Base-by-base conservation (phyloP, 2,113 vertebrate genomes). In the Arothron firmamentum region DNA sequence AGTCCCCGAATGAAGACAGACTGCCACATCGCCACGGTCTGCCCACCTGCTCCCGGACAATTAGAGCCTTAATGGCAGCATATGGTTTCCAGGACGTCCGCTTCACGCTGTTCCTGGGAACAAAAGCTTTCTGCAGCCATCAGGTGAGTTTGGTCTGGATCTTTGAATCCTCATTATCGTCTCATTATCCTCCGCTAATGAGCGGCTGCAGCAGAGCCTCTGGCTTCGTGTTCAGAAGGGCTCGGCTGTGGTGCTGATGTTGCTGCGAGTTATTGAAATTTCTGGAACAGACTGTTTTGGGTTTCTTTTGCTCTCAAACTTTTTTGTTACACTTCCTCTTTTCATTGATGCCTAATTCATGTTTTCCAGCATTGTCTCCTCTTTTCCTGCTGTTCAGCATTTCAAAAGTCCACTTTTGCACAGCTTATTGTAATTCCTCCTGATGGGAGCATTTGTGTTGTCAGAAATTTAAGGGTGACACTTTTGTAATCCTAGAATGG, bases 51-150 rank as follows among this genome's bases (percentile, higher is more conserved):
- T 75, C 71, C 65, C 5, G 54, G 56, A 53, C 63, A 43, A 83
- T 84, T 79, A 79, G 74, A 65, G 59, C 78, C 73, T 71, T 78
- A 69, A 75, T 65, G n/a, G 70, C 72, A 83, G 59, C 88, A 88
- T 89, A 85, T 87, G 87, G 82, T 70, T 77, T 71, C 69, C 59
- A 45, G 69, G 70, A 63, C 59, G 47, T 63, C 42, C 18, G 57
- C 72, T 31, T 58, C 72, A 42, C 18, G 55, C 72, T 67, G 80
- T 54, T 70, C 59, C 63, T 59, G 5, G 58, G 65, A 59, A 73
- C 66, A 77, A 80, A 67, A 71, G 82, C 72, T 72, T 71, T 78
- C 64, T 69, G 75, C 80, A 70, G 64, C 77, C 69, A 78, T 70
- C 74, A 83, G 87, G 85, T 85, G 81, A 82, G 81, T 73, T 78